phyloP scores from a whole-genome alignment of 2,797 vertebrate species.

The Xiphorhynchus erythropygius region DNA sequence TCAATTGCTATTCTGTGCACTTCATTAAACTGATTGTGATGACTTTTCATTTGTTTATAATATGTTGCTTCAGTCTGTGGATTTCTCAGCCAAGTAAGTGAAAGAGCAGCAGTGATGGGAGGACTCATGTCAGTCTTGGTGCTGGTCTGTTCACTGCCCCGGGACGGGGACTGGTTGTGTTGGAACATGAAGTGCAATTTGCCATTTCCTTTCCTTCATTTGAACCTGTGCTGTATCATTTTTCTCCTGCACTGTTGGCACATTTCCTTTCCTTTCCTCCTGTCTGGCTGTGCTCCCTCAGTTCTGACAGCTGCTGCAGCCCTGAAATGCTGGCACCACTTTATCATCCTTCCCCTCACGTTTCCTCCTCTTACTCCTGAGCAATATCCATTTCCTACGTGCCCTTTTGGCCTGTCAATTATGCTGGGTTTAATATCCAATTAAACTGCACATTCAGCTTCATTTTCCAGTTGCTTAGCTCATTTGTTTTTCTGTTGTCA shows the following conservation, averaged over 20 bases:
- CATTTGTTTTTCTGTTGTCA: not conserved
- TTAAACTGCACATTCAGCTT: constrained; percentile 52
- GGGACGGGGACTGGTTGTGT: not conserved
- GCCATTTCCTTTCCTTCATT: not conserved
- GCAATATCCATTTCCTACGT: not conserved
- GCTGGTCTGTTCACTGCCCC: not conserved
- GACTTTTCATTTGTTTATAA: constrained; percentile 82
- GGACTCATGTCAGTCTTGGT: not conserved
- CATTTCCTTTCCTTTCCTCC: not conserved
- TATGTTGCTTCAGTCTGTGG: constrained; percentile 74
- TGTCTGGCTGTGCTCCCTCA: not conserved
- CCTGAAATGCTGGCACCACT: not conserved
- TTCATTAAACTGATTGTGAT: constrained; percentile 87
- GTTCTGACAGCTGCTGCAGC: not conserved
- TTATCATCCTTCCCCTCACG: not conserved
- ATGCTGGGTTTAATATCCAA: not conserved
- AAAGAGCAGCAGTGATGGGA: not conserved
- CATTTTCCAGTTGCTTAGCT: not conserved
- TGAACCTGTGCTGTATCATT: not conserved
- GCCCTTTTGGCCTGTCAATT: not conserved
- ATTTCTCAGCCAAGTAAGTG: not conserved
- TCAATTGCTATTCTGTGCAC: constrained; percentile 85
- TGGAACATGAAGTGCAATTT: not conserved
- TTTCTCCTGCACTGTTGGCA: not conserved
- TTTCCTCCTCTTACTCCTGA: not conserved